Evolutionary conservation across 2,888 invertebrate species (phyloP), one percentile per base, ranked within the genome.

Genomic region (Masnerella sp.): DNA sequence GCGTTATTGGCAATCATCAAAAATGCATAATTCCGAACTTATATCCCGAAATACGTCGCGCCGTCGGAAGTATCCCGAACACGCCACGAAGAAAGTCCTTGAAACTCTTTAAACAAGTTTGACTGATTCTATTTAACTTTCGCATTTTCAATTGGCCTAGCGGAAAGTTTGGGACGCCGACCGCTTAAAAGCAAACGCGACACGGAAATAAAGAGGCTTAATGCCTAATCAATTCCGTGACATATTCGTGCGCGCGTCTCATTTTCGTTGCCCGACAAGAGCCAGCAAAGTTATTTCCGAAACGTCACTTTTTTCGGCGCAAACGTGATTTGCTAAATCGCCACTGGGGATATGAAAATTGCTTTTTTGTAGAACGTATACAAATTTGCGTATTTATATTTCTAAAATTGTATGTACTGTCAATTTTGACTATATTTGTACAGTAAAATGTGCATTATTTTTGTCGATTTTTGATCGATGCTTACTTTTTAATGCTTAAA

Each of bases 41-140:
- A 49, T n/a, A n/a, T 42, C 47, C 45, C 40, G 74, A 58, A 56
- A 64, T 62, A 73, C 52, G 61, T 49, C 28, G 25, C 65, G 11
- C 22, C n/a, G 42, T 42, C n/a, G 7, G 32, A 69, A 69, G 56
- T 74, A 74, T 65, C 70, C 54, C 36, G 42, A 59, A 58, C 64
- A 69, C 68, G 58, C 64, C 34, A 74, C 58, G 47, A 58, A 74
- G 40, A 59, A 75, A 77, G 76, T 77, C 78, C 71, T 77, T 74
- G 67, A 78, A 70, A 77, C 72, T 77, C 75, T 78, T 77, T 74
- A 79, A 74, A 74, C 75, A 77, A 82, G 80, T 82, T 81, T 80
- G 75, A 79, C 80, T 80, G 79, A 79, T 80, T 80, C 80, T 80
- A 81, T 81, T 81, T 82, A 81, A 83, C 81, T 84, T 81, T 79